phyloP scores from a whole-genome alignment of 2,797 vertebrate genomes.

The Graptemys geographica region DNA sequence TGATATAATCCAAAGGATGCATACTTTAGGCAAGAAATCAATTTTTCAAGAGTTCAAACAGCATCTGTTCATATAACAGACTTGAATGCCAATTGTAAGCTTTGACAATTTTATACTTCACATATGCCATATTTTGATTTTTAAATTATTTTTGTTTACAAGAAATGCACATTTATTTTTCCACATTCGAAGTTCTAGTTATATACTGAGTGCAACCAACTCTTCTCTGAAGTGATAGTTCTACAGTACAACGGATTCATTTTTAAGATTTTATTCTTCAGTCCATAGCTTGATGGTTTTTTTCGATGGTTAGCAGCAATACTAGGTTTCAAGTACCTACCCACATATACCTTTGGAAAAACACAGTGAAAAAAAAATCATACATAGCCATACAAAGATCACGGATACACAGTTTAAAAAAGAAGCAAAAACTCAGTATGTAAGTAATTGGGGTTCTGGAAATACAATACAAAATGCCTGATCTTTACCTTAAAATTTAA shows the following conservation, averaged over 20 bases:
- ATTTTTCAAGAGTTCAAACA: slow-evolving; percentile 59
- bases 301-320: background rate
- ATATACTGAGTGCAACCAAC: background rate
- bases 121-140: background rate
- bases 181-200: background rate
- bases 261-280: background rate
- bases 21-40: slow-evolving; percentile 20
- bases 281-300: background rate
- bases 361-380: background rate
- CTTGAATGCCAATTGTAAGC: slow-evolving; percentile 46
- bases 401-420: background rate
- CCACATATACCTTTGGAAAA: background rate
- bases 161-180: slow-evolving; percentile 4
- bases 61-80: slow-evolving; percentile 54
- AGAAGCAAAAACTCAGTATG: background rate
- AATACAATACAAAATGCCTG: background rate
- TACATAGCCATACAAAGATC: background rate
- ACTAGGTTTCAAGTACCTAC: background rate
- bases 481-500: background rate
- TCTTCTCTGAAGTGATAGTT: background rate
- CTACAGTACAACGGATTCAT: background rate
- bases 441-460: background rate
- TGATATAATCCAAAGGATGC: slow-evolving; percentile 61
- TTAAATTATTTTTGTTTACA: slow-evolving; percentile 36
- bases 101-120: slow-evolving; percentile 37